Percentiles rank a stretch among this genome's conserved stretches.
These are phyloP conservation scores for Coptodon rendalli DNA, from an alignment of 2,113 vertebrate genomes.

Conservation along the genomic window DNA sequence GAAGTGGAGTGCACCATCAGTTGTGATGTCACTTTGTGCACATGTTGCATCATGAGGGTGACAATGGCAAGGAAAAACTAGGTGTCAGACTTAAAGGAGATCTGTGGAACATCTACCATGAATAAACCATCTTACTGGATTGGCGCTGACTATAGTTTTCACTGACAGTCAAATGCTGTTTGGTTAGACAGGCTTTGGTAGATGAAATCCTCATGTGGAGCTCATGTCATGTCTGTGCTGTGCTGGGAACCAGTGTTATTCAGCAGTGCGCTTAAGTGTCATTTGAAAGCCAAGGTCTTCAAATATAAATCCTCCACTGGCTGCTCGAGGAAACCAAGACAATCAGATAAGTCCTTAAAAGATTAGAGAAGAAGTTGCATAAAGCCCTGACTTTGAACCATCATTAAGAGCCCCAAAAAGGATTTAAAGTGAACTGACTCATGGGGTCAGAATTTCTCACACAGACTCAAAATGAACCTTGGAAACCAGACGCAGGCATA, in stretches of 20 bases:
- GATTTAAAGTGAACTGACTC: background rate
- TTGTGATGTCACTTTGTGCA: background rate
- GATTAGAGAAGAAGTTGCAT: background rate
- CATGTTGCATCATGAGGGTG: background rate
- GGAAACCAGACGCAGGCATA: background rate
- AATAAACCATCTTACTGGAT: background rate
- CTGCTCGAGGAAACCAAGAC: background rate
- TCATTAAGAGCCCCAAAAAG: background rate
- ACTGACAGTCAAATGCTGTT: background rate
- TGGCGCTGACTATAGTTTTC: background rate
- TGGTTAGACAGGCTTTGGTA: background rate
- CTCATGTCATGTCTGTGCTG: background rate
- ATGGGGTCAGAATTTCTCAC: background rate
- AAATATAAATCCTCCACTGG: background rate
- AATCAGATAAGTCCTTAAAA: background rate
- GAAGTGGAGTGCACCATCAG: background rate
- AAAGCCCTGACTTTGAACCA: background rate
- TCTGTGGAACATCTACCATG: background rate
- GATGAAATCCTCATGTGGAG: background rate
- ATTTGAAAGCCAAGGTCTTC: background rate
- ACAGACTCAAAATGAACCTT: background rate
- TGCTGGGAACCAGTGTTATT: background rate
- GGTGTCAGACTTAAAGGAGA: background rate
- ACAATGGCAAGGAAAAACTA: background rate
- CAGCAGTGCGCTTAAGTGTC: background rate